Evolutionary conservation across 2,113 vertebrate genomes (phyloP).

Genomic region (Chaetops frenatus): DNA sequence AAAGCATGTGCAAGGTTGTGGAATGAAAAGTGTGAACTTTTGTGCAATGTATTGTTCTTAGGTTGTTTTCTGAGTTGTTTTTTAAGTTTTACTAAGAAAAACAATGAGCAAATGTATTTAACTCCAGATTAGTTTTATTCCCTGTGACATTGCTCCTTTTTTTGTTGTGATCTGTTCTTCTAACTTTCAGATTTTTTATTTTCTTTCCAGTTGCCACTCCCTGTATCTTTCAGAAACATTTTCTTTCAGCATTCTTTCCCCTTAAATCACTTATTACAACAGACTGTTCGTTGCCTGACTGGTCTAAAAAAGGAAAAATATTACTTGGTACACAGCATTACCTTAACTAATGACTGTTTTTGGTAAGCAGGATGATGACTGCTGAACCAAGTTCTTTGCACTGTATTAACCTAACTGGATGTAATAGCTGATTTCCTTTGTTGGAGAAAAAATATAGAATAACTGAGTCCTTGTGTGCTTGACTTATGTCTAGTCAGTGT

Average conservation of each 20-base stretch:
- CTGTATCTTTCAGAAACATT: constrained; percentile 1
- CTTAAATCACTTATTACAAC: constrained; percentile 35
- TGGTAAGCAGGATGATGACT: neutral
- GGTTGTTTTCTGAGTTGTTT: neutral
- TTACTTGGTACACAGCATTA: neutral
- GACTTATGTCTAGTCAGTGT: neutral
- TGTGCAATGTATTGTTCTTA: neutral
- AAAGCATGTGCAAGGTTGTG: neutral
- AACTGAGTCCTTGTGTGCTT: neutral
- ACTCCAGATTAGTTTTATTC: neutral
- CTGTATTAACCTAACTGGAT: neutral
- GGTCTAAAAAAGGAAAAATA: constrained; percentile 4
- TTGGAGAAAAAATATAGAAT: neutral
- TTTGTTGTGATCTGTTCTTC: neutral
- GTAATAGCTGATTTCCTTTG: neutral
- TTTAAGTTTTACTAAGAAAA: neutral
- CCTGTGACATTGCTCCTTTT: neutral
- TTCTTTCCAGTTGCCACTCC: constrained; percentile 22
- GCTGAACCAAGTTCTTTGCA: neutral
- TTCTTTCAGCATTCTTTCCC: constrained; percentile 44
- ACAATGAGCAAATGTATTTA: neutral
- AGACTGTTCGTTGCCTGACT: neutral
- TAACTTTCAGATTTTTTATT: neutral
- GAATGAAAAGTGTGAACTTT: neutral
- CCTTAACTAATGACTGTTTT: neutral